Evolutionary conservation across 1,140 invertebrate genomes (phyloP).

Genomic region (Macrotrachela quadricornifera): DNA sequence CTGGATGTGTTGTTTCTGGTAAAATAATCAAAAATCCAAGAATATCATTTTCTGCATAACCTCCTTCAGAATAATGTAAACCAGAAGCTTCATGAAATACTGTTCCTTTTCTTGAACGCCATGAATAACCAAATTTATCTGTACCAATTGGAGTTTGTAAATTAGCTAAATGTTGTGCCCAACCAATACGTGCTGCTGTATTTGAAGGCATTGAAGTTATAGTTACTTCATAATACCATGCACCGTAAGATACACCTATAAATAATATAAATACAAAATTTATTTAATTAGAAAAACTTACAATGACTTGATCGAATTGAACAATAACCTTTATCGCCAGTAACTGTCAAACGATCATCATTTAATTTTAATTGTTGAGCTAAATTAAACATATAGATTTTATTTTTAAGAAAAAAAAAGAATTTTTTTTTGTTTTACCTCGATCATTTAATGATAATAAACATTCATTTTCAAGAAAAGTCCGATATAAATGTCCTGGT

Average conservation of each 20-base stretch:
- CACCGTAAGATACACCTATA: constrained; percentile 52
- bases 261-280: no score
- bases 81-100: constrained; percentile 81
- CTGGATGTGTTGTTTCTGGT: constrained; percentile 27
- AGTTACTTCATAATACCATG: constrained; percentile 81
- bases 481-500: constrained; percentile 84
- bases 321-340: constrained; percentile 90
- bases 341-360: constrained; percentile 73
- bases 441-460: constrained; percentile 78
- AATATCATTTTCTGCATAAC: constrained; percentile 59
- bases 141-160: constrained; percentile 65
- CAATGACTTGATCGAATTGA: constrained; percentile 75
- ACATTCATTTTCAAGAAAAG: constrained; percentile 60
- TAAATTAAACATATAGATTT: no score
- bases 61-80: constrained; percentile 50
- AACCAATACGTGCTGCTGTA: constrained; percentile 70
- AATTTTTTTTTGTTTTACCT: neutral
- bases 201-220: constrained; percentile 83
- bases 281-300: no score
- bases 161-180: constrained; percentile 70
- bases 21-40: constrained; percentile 68
- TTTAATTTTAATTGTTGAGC: constrained; percentile 74
- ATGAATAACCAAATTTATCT: constrained; percentile 95
- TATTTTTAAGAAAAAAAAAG: no score
- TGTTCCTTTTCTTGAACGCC: constrained; percentile 70